phyloP scores from a whole-genome alignment of 2,888 invertebrate genomes.

The Pterostichus madidus region DNA sequence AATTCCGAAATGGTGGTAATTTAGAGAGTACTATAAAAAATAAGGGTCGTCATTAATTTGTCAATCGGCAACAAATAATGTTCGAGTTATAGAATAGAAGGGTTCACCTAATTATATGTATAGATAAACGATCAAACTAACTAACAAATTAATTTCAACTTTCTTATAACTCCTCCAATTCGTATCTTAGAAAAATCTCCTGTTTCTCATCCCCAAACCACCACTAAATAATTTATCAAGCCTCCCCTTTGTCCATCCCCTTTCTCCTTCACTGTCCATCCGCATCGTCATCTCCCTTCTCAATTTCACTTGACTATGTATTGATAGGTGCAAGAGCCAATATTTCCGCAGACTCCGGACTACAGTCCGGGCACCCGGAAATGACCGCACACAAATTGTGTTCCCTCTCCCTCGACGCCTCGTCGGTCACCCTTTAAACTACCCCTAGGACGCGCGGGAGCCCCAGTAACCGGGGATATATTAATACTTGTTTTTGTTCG shows the following conservation, averaged over 20 bases:
- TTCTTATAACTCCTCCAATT: too few relatives aligned
- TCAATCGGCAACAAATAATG: too few relatives aligned
- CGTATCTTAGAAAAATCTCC: background rate
- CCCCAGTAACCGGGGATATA: background rate
- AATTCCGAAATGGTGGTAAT: too few relatives aligned
- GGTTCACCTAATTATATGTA: too few relatives aligned
- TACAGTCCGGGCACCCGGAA: constrained; percentile 67
- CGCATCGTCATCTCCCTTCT: constrained; percentile 58
- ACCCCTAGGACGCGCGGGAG: background rate
- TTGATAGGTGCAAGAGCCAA: constrained; percentile 69
- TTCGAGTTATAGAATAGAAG: too few relatives aligned
- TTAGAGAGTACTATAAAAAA: too few relatives aligned
- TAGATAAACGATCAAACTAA: too few relatives aligned
- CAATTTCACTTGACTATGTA: constrained; percentile 69
- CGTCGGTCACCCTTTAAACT: too few relatives aligned
- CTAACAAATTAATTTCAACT: too few relatives aligned
- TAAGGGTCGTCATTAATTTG: too few relatives aligned
- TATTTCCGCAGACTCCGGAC: constrained; percentile 66
- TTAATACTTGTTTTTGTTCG: background rate
- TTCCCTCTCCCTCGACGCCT: constrained; percentile 60
- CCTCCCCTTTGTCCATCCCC: background rate
- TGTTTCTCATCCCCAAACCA: background rate
- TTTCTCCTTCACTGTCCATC: constrained; percentile 1
- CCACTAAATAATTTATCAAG: constrained; percentile 5
- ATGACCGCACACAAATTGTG: constrained; percentile 70